Evolutionary conservation across 2,888 invertebrate species (phyloP).

Genomic region (Stenoptilia bipunctidactyla): DNA sequence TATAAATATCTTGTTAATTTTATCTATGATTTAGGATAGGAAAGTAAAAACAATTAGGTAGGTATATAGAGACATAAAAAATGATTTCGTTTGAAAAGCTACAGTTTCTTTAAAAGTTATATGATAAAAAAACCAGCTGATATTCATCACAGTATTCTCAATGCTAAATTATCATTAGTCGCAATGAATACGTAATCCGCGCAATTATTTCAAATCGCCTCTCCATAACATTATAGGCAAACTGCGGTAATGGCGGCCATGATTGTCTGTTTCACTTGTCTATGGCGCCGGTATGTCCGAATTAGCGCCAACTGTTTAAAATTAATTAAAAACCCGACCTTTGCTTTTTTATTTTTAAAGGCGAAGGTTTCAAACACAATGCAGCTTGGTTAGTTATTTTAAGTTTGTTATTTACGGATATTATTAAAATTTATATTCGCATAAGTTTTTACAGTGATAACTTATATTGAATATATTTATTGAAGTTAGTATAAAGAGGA

Average conservation of each 20-base stretch:
- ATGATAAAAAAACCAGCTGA: no score
- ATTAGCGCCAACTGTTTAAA: conserved; percentile 19
- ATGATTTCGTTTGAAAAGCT: no score
- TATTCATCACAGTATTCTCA: no score
- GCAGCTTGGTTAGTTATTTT: background rate
- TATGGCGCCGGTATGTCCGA: conserved; percentile 36
- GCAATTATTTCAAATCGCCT: conserved; percentile 68
- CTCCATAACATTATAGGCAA: conserved; percentile 63
- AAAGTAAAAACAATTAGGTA: no score
- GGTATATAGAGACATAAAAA: no score
- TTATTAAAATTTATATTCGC: no score
- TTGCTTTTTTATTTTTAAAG: conserved; percentile 1
- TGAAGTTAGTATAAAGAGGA: conserved; percentile 23
- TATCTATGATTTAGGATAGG: no score
- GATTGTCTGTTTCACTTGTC: conserved; percentile 7
- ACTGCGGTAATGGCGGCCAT: conserved; percentile 51
- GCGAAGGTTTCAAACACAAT: background rate
- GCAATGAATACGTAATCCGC: conserved; percentile 33
- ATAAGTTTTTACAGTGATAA: background rate
- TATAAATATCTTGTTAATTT: no score
- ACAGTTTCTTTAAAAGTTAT: no score
- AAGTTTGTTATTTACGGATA: no score
- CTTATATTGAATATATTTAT: background rate
- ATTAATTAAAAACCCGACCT: conserved; percentile 1
- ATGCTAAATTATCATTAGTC: background rate